These are phyloP conservation scores for Orussus abietinus DNA, from an alignment of 1,140 invertebrate species.

Conservation along the genomic window DNA sequence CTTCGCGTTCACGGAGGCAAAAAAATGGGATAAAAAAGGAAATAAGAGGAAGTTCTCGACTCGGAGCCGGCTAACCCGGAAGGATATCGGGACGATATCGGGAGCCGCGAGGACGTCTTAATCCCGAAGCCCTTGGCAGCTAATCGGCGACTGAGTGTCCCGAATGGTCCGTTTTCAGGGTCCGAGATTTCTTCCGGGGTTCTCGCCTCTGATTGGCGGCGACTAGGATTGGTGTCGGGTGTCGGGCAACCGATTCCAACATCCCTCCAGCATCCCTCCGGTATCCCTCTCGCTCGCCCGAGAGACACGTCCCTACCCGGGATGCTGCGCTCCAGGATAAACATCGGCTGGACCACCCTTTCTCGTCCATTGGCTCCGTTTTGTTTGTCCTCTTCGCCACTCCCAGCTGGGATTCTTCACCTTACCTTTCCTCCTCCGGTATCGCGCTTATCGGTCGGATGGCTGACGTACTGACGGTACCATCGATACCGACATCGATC, in stretches of 20 bases:
- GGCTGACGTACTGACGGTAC: too few relatives aligned
- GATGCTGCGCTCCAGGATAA: constrained; percentile 30
- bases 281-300: too few relatives aligned
- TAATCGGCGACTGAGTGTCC: constrained; percentile 21
- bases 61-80: too few relatives aligned
- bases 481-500: too few relatives aligned
- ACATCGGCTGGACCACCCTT: constrained; percentile 39
- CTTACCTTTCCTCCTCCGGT: constrained; percentile 4
- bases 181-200: constrained; percentile 18
- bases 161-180: neutral
- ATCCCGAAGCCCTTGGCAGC: constrained; percentile 12
- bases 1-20: too few relatives aligned
- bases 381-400: constrained; percentile 37
- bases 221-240: constrained; percentile 6
- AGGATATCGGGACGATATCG: too few relatives aligned
- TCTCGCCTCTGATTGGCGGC: constrained; percentile 25
- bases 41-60: too few relatives aligned
- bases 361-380: constrained; percentile 36
- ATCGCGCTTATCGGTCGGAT: too few relatives aligned
- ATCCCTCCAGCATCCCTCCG: constrained; percentile 24
- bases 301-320: too few relatives aligned
- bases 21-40: too few relatives aligned
- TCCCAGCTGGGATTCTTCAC: constrained; percentile 19
- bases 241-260: constrained; percentile 20
- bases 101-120: too few relatives aligned